phyloP scores from a whole-genome alignment of 2,113 vertebrate species.

The Balaenoptera acutorostrata region DNA sequence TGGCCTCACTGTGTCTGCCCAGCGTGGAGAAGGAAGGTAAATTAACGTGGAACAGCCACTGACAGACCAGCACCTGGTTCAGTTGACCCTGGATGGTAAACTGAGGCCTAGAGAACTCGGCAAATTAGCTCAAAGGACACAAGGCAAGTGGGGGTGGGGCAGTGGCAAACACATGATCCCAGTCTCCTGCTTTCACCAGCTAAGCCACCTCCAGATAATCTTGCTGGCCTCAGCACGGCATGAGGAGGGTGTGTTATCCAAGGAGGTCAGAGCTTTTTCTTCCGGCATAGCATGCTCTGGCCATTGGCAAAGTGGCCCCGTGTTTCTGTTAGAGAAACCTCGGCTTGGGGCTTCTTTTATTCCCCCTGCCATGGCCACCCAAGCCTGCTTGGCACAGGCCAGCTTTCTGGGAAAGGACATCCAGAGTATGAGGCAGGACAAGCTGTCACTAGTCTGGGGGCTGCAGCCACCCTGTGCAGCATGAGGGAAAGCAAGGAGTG shows the following conservation, averaged over 20 bases:
- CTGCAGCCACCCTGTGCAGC: background rate
- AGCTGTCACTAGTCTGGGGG: accelerated
- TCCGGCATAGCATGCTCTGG: background rate
- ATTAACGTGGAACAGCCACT: background rate
- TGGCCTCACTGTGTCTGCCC: background rate
- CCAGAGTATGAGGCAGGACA: background rate
- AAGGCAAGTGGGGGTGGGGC: background rate
- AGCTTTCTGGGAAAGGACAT: background rate
- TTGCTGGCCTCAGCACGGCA: background rate
- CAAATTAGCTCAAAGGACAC: background rate
- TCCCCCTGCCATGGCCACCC: background rate
- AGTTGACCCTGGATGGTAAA: background rate
- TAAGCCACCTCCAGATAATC: background rate
- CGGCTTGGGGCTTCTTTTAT: background rate
- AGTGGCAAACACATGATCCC: background rate
- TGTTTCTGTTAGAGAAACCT: background rate
- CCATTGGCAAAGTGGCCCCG: background rate
- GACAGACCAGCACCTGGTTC: background rate
- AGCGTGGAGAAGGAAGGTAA: background rate
- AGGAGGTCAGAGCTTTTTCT: background rate
- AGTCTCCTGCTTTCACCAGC: background rate
- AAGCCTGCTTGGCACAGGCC: background rate
- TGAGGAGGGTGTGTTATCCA: background rate
- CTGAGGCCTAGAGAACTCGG: background rate
- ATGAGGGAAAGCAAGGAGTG: background rate